phyloP scores from a whole-genome alignment of 2,113 vertebrate species.

The Neolamprologus caudopunctatus region DNA sequence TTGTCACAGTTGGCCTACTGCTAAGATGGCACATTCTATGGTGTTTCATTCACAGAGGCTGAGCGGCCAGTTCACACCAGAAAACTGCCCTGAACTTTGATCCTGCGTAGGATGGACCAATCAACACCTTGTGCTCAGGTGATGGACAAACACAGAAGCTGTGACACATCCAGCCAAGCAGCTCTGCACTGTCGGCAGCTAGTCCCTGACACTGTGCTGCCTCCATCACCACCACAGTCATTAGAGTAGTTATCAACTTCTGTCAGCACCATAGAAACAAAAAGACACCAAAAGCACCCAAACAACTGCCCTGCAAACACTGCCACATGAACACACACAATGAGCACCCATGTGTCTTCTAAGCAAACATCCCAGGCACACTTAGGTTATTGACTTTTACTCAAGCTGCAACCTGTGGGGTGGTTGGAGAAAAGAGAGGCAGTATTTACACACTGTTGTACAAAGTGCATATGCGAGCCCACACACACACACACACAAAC shows the following conservation, averaged over 20 bases:
- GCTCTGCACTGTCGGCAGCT: conserved; percentile 1
- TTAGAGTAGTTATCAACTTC: conserved; percentile 57
- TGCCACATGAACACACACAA: conserved; percentile 27
- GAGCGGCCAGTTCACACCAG: conserved; percentile 61
- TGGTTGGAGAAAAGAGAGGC: conserved; percentile 43
- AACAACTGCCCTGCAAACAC: conserved; percentile 30
- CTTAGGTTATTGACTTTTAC: conserved; percentile 72
- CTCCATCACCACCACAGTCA: conserved; percentile 39
- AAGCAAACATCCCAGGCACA: conserved; percentile 65
- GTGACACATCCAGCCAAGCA: conserved; percentile 57
- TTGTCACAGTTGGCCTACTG: conserved; percentile 59
- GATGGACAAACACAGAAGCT: conserved; percentile 64
- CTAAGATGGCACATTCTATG: conserved; percentile 58
- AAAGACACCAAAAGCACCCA: conserved; percentile 24
- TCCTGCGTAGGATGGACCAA: conserved; percentile 57
- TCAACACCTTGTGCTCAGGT: conserved; percentile 67
- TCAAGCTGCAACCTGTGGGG: conserved; percentile 54
- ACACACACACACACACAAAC: background rate
- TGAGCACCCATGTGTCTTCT: conserved; percentile 50
- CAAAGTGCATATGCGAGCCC: background rate
- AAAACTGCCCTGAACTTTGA: conserved; percentile 63
- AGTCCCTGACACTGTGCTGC: conserved; percentile 24
- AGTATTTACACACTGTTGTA: conserved; percentile 50
- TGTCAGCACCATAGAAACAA: conserved; percentile 64
- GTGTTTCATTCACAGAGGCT: conserved; percentile 72